Base-by-base conservation (phyloP, 2,888 invertebrate genomes). In the Sminthurinus aureus region DNA sequence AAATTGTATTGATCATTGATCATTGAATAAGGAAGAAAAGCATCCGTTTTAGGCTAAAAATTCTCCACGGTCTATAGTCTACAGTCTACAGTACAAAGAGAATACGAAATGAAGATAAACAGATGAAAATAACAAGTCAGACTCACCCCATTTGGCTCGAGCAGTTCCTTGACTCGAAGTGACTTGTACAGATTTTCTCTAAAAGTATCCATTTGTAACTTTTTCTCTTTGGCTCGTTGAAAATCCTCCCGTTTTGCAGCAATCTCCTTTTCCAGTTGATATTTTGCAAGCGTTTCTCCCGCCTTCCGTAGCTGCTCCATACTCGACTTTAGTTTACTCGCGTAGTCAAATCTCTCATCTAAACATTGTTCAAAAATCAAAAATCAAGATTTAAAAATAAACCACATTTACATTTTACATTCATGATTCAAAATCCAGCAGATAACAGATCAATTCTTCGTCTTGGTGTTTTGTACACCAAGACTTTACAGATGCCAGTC, bases 301-400 rank as follows among this genome's bases (percentile, higher is more conserved):
- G 96, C 96, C 85, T 94, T 94, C 13, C 96, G 93, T 26, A 98
- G 90, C 79, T 95, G 95, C 81, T 94, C 93, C 91, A 97, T 96
- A 0, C 96, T 95, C 0, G 94, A 93, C 90, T 98, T 98, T 13
- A 98, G 91, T 87, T 96, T 96, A 83, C 97, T 94, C 0, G 98
- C 98, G 91, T 96, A 97, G 90, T 98, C 97, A 90, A 96, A 98
- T 87, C 96, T 93, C 91, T 98, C 98, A 90, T 95, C 96, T 96
- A 90, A 38, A 90, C 84, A 6, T 38, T 38, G 6, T 38, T 38
- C 1, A 38, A 38, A 38, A 38, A 38, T 4, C 38, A 38, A 38
- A 6, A 38, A n/a, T n/a, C n/a, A n/a, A n/a, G n/a, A n/a, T n/a
- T n/a, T n/a, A n/a, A n/a, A n/a, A n/a, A n/a, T n/a, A n/a, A n/a